Evolutionary conservation across 2,888 invertebrate genomes (phyloP), one percentile per base, ranked within the genome.

Genomic region (Nephrocerus scutellatus): DNA sequence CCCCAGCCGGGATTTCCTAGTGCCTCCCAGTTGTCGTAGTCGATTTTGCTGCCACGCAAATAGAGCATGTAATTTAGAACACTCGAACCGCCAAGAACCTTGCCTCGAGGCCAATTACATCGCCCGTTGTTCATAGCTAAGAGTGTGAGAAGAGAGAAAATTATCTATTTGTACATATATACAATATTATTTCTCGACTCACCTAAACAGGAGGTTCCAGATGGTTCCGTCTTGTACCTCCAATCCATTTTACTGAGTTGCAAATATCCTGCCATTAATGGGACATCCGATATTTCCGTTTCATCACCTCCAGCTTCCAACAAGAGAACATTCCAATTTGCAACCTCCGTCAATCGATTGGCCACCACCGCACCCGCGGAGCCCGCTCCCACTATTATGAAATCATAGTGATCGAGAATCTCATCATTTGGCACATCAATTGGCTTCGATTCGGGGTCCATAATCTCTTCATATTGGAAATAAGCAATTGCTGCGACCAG

Each of bases 21-120:
- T 0, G 77, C 71, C 58, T 91, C 90, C 95, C 95, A 95, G 1
- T 72, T 70, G 60, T 95, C 89, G 65, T 92, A 95, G 63, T 95
- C 95, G 49, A 76, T 79, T 51, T 79, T 82, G 62, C 93, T 91
- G 0, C 93, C 95, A 39, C 92, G 73, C 4, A 91, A 70, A 57
- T 93, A 93, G 0, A 91, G 70, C 92, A 93, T 92, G 65, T 88
- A 89, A 66, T 93, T 93, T 1, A 92, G 72, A 0, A 90, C 88
- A 22, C 85, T 85, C 10, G 84, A 84, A 1, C 93, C 93, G 1
- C 93, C 93, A 3, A 93, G 73, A 0, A 90, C 89, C 65, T 91
- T 92, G 2, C 93, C 92, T 14, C 95, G 73, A 0, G 89, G 89
- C 90, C 89, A 90, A 66, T 89, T 90, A 63, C 89, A 90, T 20